Evolutionary conservation across 2,113 vertebrate species (phyloP).

Genomic region (Lipophrys pholis): DNA sequence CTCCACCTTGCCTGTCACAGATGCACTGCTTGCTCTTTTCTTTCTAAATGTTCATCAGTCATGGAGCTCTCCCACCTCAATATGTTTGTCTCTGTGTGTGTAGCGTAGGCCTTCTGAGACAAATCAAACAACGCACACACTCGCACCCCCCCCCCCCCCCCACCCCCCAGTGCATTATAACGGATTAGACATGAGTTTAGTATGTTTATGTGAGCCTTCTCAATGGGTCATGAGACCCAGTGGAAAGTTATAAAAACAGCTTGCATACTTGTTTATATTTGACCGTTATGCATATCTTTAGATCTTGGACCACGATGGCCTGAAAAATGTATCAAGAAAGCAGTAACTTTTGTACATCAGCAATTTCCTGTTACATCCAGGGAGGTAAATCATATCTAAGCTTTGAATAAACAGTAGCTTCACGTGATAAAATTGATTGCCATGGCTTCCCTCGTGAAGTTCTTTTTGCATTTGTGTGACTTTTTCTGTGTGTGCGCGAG

Average conservation of each 20-base stretch:
- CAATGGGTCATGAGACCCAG: slow-evolving; percentile 27
- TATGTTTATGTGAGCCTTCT: slow-evolving; percentile 26
- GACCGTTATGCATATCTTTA: background rate
- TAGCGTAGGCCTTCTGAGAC: background rate
- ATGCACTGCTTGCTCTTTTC: slow-evolving; percentile 44
- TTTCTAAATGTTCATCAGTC: slow-evolving; percentile 38
- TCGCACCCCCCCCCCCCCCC: too few species aligned
- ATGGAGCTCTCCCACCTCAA: too few species aligned
- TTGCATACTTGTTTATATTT: slow-evolving; percentile 1
- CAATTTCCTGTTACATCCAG: background rate
- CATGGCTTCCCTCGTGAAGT: background rate
- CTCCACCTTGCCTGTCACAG: slow-evolving; percentile 61
- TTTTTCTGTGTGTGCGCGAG: background rate
- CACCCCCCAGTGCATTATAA: slow-evolving; percentile 32
- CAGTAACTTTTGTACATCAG: slow-evolving; percentile 7
- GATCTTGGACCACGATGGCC: background rate
- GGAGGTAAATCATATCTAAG: background rate
- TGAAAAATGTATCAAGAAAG: slow-evolving; percentile 9
- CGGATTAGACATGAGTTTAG: slow-evolving; percentile 35
- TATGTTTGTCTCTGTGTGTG: slow-evolving; percentile 26
- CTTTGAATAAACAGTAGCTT: slow-evolving; percentile 15
- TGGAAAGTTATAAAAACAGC: slow-evolving; percentile 19
- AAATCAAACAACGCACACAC: background rate
- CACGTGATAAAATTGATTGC: slow-evolving; percentile 1
- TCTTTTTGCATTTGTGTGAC: background rate